A percentile compares a stretch with the other conserved stretches of the same genome.
Evolutionary conservation across 2,888 invertebrate species (phyloP).

Genomic region (Linnaemya tessellans): DNA sequence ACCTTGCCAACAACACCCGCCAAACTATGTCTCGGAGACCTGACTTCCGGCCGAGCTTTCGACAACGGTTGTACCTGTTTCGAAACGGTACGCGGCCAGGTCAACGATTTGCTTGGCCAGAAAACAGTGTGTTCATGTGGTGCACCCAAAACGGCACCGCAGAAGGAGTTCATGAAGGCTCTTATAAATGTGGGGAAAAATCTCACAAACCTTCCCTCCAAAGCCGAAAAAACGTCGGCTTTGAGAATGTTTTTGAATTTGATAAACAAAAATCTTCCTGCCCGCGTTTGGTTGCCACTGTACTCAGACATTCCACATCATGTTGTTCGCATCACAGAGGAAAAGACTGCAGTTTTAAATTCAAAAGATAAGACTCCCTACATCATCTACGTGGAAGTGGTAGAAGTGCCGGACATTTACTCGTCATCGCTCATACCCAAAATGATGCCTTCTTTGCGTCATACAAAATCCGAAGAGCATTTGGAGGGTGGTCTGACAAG

Average conservation of each 20-base stretch:
- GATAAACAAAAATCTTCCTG: slow-evolving; percentile 98
- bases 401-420: slow-evolving; percentile 92
- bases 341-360: slow-evolving; percentile 98
- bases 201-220: slow-evolving; percentile 91
- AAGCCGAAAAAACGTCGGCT: slow-evolving; percentile 96
- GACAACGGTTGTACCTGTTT: slow-evolving; percentile 98
- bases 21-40: slow-evolving; percentile 92
- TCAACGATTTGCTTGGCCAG: slow-evolving; percentile 90
- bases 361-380: slow-evolving; percentile 96
- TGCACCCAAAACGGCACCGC: slow-evolving; percentile 91
- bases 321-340: slow-evolving; percentile 97
- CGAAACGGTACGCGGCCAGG: slow-evolving; percentile 89
- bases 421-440: slow-evolving; percentile 95
- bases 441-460: slow-evolving; percentile 92
- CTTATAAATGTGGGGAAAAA: slow-evolving; percentile 93
- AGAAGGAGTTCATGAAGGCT: slow-evolving; percentile 94
- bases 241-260: slow-evolving; percentile 96
- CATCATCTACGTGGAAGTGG: slow-evolving; percentile 98
- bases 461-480: slow-evolving; percentile 97
- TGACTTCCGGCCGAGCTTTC: slow-evolving; percentile 97
- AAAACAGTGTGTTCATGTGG: slow-evolving; percentile 91
- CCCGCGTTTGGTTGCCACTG: slow-evolving; percentile 98
- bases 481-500: slow-evolving; percentile 84
- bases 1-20: slow-evolving; percentile 82
- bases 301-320: slow-evolving; percentile 93